Percentiles rank a stretch among this genome's conserved stretches.
These are phyloP conservation scores for Zelleria hepariella DNA, from an alignment of 2,888 invertebrate genomes.

Conservation along the genomic window DNA sequence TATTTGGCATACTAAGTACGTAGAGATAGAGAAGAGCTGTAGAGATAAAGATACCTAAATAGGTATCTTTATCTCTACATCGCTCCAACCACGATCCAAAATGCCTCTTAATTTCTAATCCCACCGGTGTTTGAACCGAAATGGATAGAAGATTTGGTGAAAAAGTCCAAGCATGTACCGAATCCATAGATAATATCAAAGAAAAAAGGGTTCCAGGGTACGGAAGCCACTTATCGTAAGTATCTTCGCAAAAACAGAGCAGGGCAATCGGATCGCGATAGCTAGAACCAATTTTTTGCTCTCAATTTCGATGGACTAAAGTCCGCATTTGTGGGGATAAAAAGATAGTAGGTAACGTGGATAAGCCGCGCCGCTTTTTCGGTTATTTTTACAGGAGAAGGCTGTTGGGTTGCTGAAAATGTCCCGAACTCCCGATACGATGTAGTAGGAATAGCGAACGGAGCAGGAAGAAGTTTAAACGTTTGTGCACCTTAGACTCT, in stretches of 20 bases:
- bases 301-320: neutral
- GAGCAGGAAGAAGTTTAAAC: no score
- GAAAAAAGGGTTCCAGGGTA: neutral
- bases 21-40: no score
- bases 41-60: no score
- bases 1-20: no score
- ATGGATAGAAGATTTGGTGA: neutral
- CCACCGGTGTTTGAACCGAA: neutral
- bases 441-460: no score
- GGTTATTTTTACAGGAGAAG: neutral
- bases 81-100: no score
- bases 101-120: no score
- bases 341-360: neutral
- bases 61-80: no score
- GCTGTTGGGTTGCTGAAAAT: neutral
- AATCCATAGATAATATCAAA: neutral
- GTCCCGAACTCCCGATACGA: no score
- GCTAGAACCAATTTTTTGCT: neutral
- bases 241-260: neutral
- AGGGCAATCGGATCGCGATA: neutral
- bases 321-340: neutral
- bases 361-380: neutral
- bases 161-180: neutral
- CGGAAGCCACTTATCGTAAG: neutral
- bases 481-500: no score